phyloP scores from a whole-genome alignment of 2,888 invertebrate species.

The Lysandra coridon region DNA sequence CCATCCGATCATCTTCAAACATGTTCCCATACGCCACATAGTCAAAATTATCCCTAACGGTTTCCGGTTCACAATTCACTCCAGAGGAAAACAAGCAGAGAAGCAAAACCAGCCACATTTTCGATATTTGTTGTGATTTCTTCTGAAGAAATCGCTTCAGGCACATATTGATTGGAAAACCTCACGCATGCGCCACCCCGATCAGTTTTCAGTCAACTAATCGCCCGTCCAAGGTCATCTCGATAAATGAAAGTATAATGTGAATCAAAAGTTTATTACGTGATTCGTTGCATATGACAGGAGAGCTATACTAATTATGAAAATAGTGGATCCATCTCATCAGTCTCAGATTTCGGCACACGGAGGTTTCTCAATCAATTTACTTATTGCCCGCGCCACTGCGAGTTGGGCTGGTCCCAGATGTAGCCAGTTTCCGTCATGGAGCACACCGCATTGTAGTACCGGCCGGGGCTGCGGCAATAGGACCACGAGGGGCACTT shows the following conservation, averaged over 20 bases:
- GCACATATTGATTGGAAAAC: constrained; percentile 61
- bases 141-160: constrained; percentile 48
- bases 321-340: constrained; percentile 71
- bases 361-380: constrained; percentile 40
- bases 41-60: constrained; percentile 71
- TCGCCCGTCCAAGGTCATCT: constrained; percentile 36
- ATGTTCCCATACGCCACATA: constrained; percentile 69
- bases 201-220: constrained; percentile 48
- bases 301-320: constrained; percentile 56
- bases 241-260: constrained; percentile 44
- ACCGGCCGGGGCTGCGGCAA: constrained; percentile 92
- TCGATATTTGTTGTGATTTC: constrained; percentile 53
- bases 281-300: constrained; percentile 9
- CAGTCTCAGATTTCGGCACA: constrained; percentile 72
- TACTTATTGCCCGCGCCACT: constrained; percentile 65
- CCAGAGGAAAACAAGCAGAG: constrained; percentile 51
- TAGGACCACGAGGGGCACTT: constrained; percentile 94
- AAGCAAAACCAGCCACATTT: constrained; percentile 60
- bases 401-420: constrained; percentile 88
- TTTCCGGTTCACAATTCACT: constrained; percentile 69
- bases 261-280: constrained; percentile 5
- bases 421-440: constrained; percentile 95
- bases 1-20: constrained; percentile 16
- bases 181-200: constrained; percentile 70
- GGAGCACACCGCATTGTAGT: constrained; percentile 94